Base-by-base conservation (phyloP, 2,888 invertebrate genomes). In the Seira ritae region DNA sequence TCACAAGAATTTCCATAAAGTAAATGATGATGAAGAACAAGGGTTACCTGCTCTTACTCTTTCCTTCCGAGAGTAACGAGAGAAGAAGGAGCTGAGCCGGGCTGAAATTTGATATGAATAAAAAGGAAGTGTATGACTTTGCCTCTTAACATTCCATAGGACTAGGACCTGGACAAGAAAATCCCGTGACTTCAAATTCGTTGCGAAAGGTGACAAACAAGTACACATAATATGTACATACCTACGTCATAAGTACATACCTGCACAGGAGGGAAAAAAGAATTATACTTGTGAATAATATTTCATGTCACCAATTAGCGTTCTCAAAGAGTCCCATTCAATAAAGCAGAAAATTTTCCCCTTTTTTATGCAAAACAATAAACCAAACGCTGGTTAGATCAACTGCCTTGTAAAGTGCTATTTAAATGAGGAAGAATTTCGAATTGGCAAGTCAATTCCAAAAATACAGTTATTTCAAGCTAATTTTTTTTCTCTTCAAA, bases 251-350 rank as follows among this genome's bases (percentile, higher is more conserved):
- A n/a, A n/a, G n/a, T n/a, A n/a, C n/a, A n/a, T n/a, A 31, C 31
- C 31, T 65, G 19, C 20, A 19, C 20, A n/a, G 22, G 19, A 19
- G 65, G 19, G 20, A 65, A 20, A 19, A 1, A 3, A 19, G 1
- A 3, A 8, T 37, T 19, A 17, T 69, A 62, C n/a, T 74, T 80
- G 22, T 46, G 65, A 72, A 55, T 72, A 55, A 67, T 31, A 31
- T 22, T 80, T 46, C 79, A 65, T 80, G 70, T 46, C 68, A 24
- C 70, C 80, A 80, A 80, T 80, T 80, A 80, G 80, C 80, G 12
- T 65, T 69, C 69, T 75, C 74, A 80, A 69, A 80, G 75, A 80
- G 55, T 70, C 22, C 10, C 8, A 31, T 8, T 31, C 8, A 31
- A 8, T 4, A 31, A 31, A 31, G 8, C 8, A 31, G 31, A 8